A percentile compares a stretch with the other conserved stretches of the same genome.
Conservation (phyloP, 1,140 invertebrate genomes). For the Drosophila oshimai region DNA sequence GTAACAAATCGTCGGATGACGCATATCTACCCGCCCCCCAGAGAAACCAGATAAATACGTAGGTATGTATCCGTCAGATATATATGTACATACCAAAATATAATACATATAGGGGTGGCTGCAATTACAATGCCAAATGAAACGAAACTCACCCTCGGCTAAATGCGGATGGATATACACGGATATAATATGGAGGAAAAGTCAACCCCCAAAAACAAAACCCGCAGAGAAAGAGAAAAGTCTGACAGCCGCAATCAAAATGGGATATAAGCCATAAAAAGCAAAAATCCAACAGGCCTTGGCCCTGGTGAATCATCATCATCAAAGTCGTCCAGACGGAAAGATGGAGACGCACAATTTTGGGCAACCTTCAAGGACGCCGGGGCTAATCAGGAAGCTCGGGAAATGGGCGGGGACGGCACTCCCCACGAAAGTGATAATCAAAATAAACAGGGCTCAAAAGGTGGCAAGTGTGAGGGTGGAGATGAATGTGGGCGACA, state of each 20-base stretch:
- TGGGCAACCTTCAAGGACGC: conserved; percentile 62
- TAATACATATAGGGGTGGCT: conserved; percentile 57
- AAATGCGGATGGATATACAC: background rate
- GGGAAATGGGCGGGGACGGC: no score
- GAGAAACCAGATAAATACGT: conserved; percentile 13
- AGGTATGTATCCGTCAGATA: conserved; percentile 1
- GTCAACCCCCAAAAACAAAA: conserved; percentile 67
- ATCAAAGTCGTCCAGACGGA: conserved; percentile 12
- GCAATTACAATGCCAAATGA: conserved; percentile 48
- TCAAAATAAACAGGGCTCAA: conserved; percentile 78
- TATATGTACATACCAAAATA: background rate
- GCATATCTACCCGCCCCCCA: conserved; percentile 44
- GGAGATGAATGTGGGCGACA: conserved; percentile 12
- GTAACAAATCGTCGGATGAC: conserved; percentile 69
- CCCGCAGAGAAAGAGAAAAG: conserved; percentile 25
- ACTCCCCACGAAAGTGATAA: conserved; percentile 67
- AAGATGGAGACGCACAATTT: no score
- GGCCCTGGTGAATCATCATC: conserved; percentile 51
- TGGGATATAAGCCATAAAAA: conserved; percentile 56
- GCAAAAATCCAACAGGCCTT: conserved; percentile 51
- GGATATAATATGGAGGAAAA: conserved; percentile 11
- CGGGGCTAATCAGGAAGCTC: conserved; percentile 47
- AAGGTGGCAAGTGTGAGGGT: conserved; percentile 21
- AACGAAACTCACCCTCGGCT: conserved; percentile 60
- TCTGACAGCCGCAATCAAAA: conserved; percentile 63